A percentile compares a stretch with the other conserved stretches of the same genome.
Evolutionary conservation across 2,888 invertebrate genomes (phyloP).

Genomic region (Chromoteleia sp.): DNA sequence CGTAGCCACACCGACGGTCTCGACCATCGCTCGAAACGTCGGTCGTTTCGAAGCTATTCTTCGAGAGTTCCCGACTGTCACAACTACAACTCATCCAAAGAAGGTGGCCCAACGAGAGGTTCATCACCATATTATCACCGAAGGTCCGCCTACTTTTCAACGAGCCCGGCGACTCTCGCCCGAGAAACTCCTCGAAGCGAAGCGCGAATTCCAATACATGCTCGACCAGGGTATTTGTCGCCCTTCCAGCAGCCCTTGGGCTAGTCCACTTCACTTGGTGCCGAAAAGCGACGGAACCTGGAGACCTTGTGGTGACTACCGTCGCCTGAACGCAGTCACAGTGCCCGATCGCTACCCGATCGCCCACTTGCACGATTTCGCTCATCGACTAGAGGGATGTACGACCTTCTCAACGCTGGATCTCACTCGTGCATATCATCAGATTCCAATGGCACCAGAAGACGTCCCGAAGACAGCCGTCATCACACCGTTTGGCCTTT

Average conservation of each 20-base stretch:
- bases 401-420: constrained; percentile 10
- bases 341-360: constrained; percentile 19
- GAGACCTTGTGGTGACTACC: constrained; percentile 55
- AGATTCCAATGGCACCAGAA: constrained; percentile 37
- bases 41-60: neutral
- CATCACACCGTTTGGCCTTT: constrained; percentile 31
- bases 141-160: constrained; percentile 19
- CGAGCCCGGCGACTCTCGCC: constrained; percentile 15
- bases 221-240: neutral
- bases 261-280: neutral
- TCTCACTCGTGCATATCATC: constrained; percentile 34
- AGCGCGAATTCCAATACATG: neutral
- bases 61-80: neutral
- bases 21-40: neutral
- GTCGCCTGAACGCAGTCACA: constrained; percentile 28
- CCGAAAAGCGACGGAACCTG: constrained; percentile 33
- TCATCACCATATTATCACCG: constrained; percentile 23
- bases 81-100: neutral
- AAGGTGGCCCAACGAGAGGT: constrained; percentile 27
- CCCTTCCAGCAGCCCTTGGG: neutral
- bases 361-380: neutral
- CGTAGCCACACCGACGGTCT: neutral
- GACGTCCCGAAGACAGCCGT: constrained; percentile 36
- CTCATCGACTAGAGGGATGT: neutral
- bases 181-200: neutral